These are phyloP conservation scores for Diloba caeruleocephala DNA, from an alignment of 2,888 invertebrate species.

Conservation along the genomic window DNA sequence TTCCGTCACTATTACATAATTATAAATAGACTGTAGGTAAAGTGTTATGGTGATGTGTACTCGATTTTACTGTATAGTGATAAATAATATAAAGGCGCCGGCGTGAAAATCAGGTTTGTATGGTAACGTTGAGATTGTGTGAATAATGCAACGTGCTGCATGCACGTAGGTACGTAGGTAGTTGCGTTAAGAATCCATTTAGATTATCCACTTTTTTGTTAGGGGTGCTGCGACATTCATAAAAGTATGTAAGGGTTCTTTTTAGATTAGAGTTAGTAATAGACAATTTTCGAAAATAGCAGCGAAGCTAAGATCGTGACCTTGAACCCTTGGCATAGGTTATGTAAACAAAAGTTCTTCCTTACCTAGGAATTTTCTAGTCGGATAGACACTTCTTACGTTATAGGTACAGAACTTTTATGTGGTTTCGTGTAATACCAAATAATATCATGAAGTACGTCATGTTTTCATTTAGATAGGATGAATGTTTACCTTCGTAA, in stretches of 20 bases:
- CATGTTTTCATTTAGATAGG: too few relatives aligned
- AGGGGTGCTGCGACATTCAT: neutral
- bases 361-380: too few relatives aligned
- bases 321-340: too few relatives aligned
- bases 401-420: too few relatives aligned
- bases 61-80: constrained; percentile 52
- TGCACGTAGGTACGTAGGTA: constrained; percentile 1
- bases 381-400: too few relatives aligned
- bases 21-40: constrained; percentile 56
- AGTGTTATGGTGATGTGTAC: constrained; percentile 69
- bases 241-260: neutral
- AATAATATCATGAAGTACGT: too few relatives aligned
- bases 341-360: constrained; percentile 41
- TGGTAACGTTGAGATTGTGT: constrained; percentile 5
- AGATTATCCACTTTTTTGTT: constrained; percentile 13
- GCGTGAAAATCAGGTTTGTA: constrained; percentile 64
- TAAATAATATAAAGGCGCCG: constrained; percentile 41
- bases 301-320: too few relatives aligned
- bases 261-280: neutral
- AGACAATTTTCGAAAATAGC: constrained; percentile 1
- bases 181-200: constrained; percentile 11
- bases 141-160: constrained; percentile 8
- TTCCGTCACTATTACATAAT: constrained; percentile 28
- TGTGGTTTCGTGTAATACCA: too few relatives aligned
- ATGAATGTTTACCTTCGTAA: too few relatives aligned